These are phyloP conservation scores for Prionace glauca DNA, from an alignment of 2,797 vertebrate species.

Conservation along the genomic window DNA sequence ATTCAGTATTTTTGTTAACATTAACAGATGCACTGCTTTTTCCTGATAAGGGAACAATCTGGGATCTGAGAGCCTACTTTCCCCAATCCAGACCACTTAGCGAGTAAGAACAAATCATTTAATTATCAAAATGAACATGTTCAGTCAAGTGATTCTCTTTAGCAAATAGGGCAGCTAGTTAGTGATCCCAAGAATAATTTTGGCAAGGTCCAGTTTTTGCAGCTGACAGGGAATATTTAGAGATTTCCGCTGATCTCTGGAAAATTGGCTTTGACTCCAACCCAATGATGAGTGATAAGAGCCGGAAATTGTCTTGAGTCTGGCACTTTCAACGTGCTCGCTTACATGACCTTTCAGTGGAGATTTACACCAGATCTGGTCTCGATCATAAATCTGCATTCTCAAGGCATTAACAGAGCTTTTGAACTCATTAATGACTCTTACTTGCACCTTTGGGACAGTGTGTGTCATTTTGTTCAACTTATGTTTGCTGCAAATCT, in stretches of 20 bases:
- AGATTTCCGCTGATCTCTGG: neutral
- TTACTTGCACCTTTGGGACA: neutral
- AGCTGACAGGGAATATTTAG: conserved; percentile 13
- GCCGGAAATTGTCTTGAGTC: neutral
- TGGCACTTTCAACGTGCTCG: neutral
- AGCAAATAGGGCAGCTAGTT: neutral
- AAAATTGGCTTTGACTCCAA: conserved; percentile 10
- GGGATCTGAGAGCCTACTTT: neutral
- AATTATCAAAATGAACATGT: neutral
- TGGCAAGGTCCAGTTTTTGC: neutral
- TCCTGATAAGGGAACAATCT: neutral
- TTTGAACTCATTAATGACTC: neutral
- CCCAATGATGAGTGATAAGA: neutral
- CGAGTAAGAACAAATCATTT: neutral
- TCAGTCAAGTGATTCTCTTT: neutral
- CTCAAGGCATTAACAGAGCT: neutral
- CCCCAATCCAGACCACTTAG: neutral
- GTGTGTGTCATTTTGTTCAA: neutral
- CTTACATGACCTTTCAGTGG: neutral
- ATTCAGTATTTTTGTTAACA: neutral
- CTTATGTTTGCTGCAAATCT: neutral
- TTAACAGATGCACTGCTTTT: neutral
- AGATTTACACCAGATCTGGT: neutral
- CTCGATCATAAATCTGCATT: neutral
- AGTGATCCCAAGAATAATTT: neutral